Percentiles rank a stretch among this genome's conserved stretches.
Evolutionary conservation across 1,140 invertebrate genomes (phyloP).

Genomic region (Meloidogyne floridensis): DNA sequence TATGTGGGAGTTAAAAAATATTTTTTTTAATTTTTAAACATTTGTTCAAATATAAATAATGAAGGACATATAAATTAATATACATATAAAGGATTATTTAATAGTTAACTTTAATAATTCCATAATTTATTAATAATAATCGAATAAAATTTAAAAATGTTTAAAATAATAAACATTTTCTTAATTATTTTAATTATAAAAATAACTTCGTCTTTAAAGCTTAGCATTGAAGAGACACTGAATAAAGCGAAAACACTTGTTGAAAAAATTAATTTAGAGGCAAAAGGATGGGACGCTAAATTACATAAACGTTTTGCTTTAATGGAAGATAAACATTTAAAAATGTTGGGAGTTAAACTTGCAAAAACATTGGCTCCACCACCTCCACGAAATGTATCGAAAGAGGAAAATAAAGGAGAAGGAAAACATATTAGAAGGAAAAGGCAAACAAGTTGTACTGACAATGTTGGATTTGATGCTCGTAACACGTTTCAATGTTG

Average conservation of each 20-base stretch:
- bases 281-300: background rate
- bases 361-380: background rate
- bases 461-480: background rate
- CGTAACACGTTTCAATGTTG: background rate
- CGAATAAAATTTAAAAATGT: too few species aligned
- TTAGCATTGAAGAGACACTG: background rate
- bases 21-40: too few species aligned
- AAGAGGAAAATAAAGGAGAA: background rate
- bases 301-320: background rate
- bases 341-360: background rate
- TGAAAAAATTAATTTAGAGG: conserved; percentile 12
- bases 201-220: background rate
- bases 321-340: background rate
- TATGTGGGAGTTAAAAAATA: too few species aligned
- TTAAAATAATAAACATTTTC: too few species aligned
- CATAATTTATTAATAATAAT: too few species aligned
- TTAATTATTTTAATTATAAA: background rate
- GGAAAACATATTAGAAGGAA: background rate
- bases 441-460: background rate
- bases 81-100: too few species aligned
- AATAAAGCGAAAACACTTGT: background rate
- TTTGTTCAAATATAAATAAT: too few species aligned
- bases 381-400: background rate
- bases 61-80: too few species aligned
- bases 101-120: too few species aligned